Percentiles rank a stretch among this genome's conserved stretches.
phyloP scores from a whole-genome alignment of 2,113 vertebrate species.

The Oxyura jamaicensis region DNA sequence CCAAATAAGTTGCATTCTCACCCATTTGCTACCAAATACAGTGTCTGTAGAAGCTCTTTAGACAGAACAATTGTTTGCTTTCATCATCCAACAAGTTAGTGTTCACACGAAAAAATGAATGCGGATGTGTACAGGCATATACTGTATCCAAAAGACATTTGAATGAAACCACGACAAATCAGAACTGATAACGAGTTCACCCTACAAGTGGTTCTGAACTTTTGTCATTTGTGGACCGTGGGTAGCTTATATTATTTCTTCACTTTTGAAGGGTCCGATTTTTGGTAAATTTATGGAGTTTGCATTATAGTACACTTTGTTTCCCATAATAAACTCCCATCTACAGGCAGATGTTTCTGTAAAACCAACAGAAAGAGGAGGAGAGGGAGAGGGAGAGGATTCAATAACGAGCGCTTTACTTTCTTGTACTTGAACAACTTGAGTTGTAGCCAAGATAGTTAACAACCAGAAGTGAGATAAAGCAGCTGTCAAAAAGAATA shows the following conservation, averaged over 20 bases:
- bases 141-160: neutral
- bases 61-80: neutral
- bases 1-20: neutral
- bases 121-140: neutral
- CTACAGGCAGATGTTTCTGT: neutral
- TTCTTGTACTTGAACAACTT: neutral
- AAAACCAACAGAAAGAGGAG: neutral
- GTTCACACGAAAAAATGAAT: neutral
- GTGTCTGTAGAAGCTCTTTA: neutral
- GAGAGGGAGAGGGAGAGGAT: neutral
- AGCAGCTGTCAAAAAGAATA: neutral
- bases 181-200: neutral
- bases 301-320: neutral
- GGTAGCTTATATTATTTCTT: neutral
- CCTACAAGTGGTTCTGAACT: neutral
- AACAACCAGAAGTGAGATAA: neutral
- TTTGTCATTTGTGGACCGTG: neutral
- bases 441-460: neutral
- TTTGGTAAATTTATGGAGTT: neutral
- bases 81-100: neutral
- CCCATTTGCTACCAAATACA: neutral
- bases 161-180: neutral
- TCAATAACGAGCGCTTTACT: neutral
- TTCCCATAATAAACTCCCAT: neutral
- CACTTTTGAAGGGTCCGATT: neutral